phyloP scores from a whole-genome alignment of 2,797 vertebrate species.

The Bovichtus diacanthus region DNA sequence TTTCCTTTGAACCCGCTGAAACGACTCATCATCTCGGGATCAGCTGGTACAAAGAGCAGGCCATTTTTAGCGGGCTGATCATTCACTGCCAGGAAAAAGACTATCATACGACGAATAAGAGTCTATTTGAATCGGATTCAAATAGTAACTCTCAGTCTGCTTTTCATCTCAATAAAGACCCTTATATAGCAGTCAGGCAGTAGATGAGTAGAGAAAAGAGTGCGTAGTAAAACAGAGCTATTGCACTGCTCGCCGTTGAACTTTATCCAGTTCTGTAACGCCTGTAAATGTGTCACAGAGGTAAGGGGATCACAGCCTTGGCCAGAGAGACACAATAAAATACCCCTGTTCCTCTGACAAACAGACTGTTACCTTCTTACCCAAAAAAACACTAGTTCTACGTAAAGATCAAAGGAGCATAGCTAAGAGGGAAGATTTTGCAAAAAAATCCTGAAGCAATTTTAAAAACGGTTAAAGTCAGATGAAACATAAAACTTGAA shows the following conservation, averaged over 20 bases:
- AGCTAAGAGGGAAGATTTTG: background rate
- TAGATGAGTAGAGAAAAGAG: slow-evolving; percentile 61
- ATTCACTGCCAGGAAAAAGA: slow-evolving; percentile 79
- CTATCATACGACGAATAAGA: slow-evolving; percentile 72
- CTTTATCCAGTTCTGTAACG: slow-evolving; percentile 72
- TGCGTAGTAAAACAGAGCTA: slow-evolving; percentile 77
- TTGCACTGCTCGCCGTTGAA: slow-evolving; percentile 65
- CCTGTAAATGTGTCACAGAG: slow-evolving; percentile 74
- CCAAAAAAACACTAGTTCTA: slow-evolving; percentile 7
- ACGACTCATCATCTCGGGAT: slow-evolving; percentile 70
- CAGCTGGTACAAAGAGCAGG: slow-evolving; percentile 68
- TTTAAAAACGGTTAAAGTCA: slow-evolving; percentile 3
- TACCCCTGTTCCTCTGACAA: slow-evolving; percentile 48
- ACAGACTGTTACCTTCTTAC: slow-evolving; percentile 29
- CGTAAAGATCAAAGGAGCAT: background rate
- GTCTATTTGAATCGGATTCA: slow-evolving; percentile 71
- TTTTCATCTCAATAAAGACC: slow-evolving; percentile 73
- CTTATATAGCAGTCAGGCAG: slow-evolving; percentile 67
- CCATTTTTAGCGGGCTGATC: slow-evolving; percentile 66
- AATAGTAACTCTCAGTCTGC: slow-evolving; percentile 67
- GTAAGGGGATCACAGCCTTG: slow-evolving; percentile 67
- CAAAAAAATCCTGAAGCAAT: background rate
- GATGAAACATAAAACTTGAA: background rate
- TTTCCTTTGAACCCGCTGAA: slow-evolving; percentile 73
- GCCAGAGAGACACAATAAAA: slow-evolving; percentile 71